Conservation (phyloP, 2,113 vertebrate species). For the Osmerus eperlanus region DNA sequence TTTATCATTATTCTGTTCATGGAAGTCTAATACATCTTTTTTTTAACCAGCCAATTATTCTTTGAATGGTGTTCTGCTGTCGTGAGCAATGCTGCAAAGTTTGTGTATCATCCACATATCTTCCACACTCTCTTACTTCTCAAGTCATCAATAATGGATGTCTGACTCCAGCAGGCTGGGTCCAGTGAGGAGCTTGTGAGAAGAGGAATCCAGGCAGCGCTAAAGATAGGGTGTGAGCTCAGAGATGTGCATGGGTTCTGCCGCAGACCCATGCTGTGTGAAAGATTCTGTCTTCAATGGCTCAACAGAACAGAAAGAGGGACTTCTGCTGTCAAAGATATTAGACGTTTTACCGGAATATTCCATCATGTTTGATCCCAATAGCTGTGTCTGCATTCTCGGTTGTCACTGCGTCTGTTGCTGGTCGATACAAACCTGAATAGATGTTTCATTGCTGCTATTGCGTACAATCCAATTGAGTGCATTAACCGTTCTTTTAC, state of each 20-base stretch:
- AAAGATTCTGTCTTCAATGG: background rate
- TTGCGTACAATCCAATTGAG: too few relatives aligned
- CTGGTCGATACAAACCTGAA: too few relatives aligned
- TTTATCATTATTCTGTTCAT: background rate
- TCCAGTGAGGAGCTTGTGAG: too few relatives aligned
- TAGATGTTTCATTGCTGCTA: too few relatives aligned
- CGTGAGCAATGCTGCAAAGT: background rate
- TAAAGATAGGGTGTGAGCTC: constrained; percentile 21
- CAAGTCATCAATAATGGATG: background rate
- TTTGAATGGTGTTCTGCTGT: background rate
- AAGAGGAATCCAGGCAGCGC: background rate
- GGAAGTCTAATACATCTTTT: background rate
- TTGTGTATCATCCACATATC: background rate
- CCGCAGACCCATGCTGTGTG: background rate
- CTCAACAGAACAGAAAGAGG: background rate
- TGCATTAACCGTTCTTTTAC: background rate
- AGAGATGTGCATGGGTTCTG: background rate
- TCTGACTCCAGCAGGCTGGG: background rate
- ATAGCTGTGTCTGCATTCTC: too few relatives aligned
- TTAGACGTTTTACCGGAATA: background rate
- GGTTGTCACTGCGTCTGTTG: too few relatives aligned
- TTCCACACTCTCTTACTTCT: background rate
- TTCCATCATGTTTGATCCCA: too few relatives aligned
- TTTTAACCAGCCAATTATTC: background rate
- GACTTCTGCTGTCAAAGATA: background rate